Conservation (phyloP, 1,140 invertebrate species). For the Druon quercuslanigerum region DNA sequence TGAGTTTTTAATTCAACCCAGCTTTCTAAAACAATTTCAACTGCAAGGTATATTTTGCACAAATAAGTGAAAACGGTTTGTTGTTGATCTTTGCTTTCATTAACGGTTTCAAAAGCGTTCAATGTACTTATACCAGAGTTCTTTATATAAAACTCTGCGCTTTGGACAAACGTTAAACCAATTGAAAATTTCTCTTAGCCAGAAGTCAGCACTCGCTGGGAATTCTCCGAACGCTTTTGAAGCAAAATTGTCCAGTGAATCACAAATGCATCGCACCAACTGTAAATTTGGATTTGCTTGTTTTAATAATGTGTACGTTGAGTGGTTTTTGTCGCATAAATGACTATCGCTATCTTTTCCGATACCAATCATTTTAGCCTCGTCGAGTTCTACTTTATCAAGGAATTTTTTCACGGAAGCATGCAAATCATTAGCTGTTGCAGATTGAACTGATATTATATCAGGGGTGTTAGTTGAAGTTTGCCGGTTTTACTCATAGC, state of each 20-base stretch:
- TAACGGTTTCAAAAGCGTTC: conserved; percentile 32
- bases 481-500: too few relatives aligned
- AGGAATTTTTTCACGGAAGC: too few relatives aligned
- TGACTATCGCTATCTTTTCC: conserved; percentile 43
- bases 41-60: conserved; percentile 52
- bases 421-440: too few relatives aligned
- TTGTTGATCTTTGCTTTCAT: not conserved
- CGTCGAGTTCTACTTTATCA: not conserved
- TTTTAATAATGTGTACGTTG: conserved; percentile 45
- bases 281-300: conserved; percentile 41
- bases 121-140: conserved; percentile 44
- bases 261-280: conserved; percentile 46
- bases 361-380: conserved; percentile 36
- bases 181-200: conserved; percentile 48
- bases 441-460: too few relatives aligned
- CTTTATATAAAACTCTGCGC: conserved; percentile 42
- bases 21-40: conserved; percentile 60
- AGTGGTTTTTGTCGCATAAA: conserved; percentile 47
- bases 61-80: conserved; percentile 59
- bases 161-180: conserved; percentile 49
- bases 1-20: conserved; percentile 65
- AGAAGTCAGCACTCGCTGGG: conserved; percentile 50
- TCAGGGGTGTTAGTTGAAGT: too few relatives aligned
- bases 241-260: conserved; percentile 51
- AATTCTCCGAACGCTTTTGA: conserved; percentile 47